Base-by-base conservation (phyloP, 2,888 invertebrate species). In the Drosophila vallismaia region DNA sequence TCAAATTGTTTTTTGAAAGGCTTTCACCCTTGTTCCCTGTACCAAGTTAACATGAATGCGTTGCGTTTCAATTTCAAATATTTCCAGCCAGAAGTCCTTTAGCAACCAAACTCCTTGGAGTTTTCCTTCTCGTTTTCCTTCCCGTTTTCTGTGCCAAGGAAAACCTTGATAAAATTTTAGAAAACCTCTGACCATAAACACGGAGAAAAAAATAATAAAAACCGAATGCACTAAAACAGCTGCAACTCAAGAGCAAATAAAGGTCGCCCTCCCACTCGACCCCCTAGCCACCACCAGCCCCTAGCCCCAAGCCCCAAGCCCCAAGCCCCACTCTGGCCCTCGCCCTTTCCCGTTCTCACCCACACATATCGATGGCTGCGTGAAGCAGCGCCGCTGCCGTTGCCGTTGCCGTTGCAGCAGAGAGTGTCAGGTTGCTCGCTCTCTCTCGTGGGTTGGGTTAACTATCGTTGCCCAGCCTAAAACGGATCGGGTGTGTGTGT, bases 401-500 rank as follows among this genome's bases (percentile, higher is more conserved):
- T 19, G 82, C 1, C 19, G 19, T 19, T 19, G 59, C 59, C 52
- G 68, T 59, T 76, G 82, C 52, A 62, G 74, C 68, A 51, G 60
- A 64, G 64, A 64, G 71, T 10, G 24, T 69, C 74, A 72, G 63
- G 75, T 72, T 50, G 60, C 50, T 55, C 63, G 31, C 54, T 46
- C 59, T 29, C 24, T 28, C 60, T 70, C 77, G 78, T 58, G 72
- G 73, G 86, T 56, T 84, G 82, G 82, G 62, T 85, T 81, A 82
- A 86, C 81, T 79, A 77, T 76, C 69, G 79, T 74, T 75, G 81
- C 79, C 79, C 88, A 77, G 88, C 86, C 86, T 86, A 86, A 86
- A 86, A 77, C 79, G 86, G 76, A 86, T 85, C 80, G 79, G 57
- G n/a, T 4, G n/a, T 48, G 59, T 55, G 56, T 66, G 49, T 33